phyloP scores from a whole-genome alignment of 2,113 vertebrate genomes.

The Pao palembangensis region DNA sequence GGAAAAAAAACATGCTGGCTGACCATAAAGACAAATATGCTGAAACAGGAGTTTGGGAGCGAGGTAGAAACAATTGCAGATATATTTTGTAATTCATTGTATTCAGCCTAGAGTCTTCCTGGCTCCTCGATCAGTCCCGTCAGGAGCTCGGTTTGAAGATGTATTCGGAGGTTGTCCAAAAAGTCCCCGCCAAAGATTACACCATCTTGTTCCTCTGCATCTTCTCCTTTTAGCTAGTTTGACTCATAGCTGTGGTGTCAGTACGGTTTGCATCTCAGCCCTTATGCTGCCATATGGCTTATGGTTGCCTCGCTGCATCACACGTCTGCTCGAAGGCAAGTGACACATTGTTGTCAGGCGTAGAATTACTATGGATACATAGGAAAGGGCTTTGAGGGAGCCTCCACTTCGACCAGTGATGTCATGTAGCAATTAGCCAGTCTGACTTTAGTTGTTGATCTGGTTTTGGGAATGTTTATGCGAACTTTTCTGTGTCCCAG shows the following conservation, averaged over 20 bases:
- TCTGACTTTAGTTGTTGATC: not conserved
- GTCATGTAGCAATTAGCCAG: conserved; percentile 6
- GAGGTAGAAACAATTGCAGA: not conserved
- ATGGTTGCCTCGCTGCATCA: conserved; percentile 11
- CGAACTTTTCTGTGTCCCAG: not conserved
- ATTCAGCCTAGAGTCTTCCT: conserved; percentile 14
- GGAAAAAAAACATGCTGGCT: not conserved
- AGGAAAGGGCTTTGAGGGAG: not conserved
- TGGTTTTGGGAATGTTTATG: not conserved
- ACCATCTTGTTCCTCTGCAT: not conserved
- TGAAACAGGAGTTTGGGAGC: not conserved
- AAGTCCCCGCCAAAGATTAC: conserved; percentile 3
- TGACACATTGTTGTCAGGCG: conserved; percentile 13
- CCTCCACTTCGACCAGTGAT: not conserved
- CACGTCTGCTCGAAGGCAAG: conserved; percentile 1
- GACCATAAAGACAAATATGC: not conserved
- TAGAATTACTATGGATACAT: not conserved
- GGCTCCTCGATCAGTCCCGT: conserved; percentile 39
- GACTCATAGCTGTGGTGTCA: conserved; percentile 27
- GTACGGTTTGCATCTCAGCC: conserved; percentile 21
- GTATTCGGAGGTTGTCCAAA: conserved; percentile 11
- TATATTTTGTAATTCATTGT: not conserved
- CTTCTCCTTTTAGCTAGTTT: conserved; percentile 26
- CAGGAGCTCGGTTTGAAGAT: conserved; percentile 33
- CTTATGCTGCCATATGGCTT: conserved; percentile 19